Evolutionary conservation across 2,797 vertebrate species (phyloP).

Genomic region (Pseudopleuronectes americanus): DNA sequence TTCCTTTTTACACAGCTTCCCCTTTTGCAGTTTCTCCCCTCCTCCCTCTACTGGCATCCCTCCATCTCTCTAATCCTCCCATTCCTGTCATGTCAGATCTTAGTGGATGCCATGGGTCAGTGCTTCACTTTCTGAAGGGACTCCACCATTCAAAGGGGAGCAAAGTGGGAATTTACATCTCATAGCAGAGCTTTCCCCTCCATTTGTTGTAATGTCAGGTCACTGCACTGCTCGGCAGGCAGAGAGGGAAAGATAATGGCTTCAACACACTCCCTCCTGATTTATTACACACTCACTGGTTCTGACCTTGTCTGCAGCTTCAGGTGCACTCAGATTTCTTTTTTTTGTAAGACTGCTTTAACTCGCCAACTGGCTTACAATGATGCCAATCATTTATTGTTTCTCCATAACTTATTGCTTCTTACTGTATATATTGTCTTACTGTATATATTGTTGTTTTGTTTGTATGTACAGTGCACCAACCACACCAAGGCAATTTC

Average conservation of each 20-base stretch:
- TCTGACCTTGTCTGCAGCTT: constrained; percentile 90
- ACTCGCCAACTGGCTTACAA: constrained; percentile 33
- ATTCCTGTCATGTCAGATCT: constrained; percentile 90
- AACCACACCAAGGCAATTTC: too few species aligned
- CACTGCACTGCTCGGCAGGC: constrained; percentile 87
- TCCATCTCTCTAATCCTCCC: constrained; percentile 84
- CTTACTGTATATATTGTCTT: too few species aligned
- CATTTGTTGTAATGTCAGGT: constrained; percentile 96
- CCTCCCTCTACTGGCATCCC: constrained; percentile 66
- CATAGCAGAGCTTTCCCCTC: constrained; percentile 91
- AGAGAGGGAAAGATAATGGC: constrained; percentile 90
- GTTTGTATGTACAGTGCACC: too few species aligned
- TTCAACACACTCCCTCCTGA: constrained; percentile 79
- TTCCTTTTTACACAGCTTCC: constrained; percentile 92
- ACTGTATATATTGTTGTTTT: too few species aligned
- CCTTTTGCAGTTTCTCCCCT: constrained; percentile 79
- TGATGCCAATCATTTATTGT: too few species aligned
- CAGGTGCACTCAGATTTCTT: constrained; percentile 80
- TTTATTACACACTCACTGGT: constrained; percentile 92
- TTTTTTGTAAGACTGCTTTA: constrained; percentile 60
- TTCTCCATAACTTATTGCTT: too few species aligned
- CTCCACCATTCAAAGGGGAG: constrained; percentile 88
- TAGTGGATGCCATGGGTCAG: constrained; percentile 92
- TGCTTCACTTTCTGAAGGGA: constrained; percentile 85
- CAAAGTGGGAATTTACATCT: constrained; percentile 92